Percentiles rank a stretch among this genome's conserved stretches.
These are phyloP conservation scores for Aythya fuligula DNA, from an alignment of 2,797 vertebrate genomes.

Conservation along the genomic window DNA sequence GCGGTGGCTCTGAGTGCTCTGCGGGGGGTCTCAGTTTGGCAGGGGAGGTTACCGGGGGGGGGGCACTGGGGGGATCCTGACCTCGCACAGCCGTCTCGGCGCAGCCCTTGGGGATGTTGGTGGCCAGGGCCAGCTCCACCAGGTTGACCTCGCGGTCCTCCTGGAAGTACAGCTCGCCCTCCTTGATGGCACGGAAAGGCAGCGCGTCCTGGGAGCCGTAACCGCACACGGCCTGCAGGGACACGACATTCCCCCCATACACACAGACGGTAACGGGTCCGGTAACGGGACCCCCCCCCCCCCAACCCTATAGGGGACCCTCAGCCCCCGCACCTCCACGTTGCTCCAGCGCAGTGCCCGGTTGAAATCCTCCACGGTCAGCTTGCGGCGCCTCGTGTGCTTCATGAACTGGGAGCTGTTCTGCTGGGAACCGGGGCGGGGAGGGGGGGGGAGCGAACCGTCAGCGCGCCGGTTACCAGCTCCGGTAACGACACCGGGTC, in stretches of 20 bases:
- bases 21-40: not conserved
- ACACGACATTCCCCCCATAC: too few species aligned
- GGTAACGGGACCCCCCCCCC: too few species aligned
- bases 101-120: slow-evolving; percentile 93
- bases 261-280: too few species aligned
- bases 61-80: not conserved
- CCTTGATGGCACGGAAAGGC: slow-evolving; percentile 86
- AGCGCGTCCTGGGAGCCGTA: slow-evolving; percentile 87
- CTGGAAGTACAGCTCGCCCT: slow-evolving; percentile 89
- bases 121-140: slow-evolving; percentile 90
- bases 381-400: slow-evolving; percentile 89
- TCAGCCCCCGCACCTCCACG: slow-evolving; percentile 82
- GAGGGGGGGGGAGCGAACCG: too few species aligned
- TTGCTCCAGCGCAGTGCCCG: slow-evolving; percentile 93
- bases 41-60: not conserved
- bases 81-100: slow-evolving; percentile 91
- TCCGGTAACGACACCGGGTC: too few species aligned
- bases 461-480: not conserved
- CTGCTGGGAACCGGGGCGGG: slow-evolving; percentile 65
- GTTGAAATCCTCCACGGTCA: slow-evolving; percentile 94
- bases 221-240: slow-evolving; percentile 84
- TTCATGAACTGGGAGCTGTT: slow-evolving; percentile 94
- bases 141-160: slow-evolving; percentile 93
- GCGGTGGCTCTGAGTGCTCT: not conserved
- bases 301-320: too few species aligned